Conservation (phyloP, 2,797 vertebrate species). For the Ciconia nigra region DNA sequence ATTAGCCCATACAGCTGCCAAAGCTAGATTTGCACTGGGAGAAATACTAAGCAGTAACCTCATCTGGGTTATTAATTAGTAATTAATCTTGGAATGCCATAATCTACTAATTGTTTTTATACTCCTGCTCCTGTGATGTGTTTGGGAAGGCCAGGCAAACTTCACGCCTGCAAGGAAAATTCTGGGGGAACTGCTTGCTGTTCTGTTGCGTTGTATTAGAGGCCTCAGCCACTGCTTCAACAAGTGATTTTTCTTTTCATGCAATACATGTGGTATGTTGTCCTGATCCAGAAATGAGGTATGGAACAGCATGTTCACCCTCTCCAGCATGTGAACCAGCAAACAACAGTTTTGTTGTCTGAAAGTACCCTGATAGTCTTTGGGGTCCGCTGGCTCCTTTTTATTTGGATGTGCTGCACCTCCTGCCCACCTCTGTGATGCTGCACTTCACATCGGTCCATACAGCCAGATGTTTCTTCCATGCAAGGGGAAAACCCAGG, state of each 20-base stretch:
- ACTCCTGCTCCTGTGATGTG: not conserved
- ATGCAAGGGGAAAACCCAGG: not conserved
- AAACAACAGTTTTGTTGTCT: not conserved
- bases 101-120: not conserved
- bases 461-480: not conserved
- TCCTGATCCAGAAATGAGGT: not conserved
- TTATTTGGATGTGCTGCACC: not conserved
- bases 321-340: not conserved
- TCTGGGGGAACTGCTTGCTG: not conserved
- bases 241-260: not conserved
- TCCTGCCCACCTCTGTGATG: not conserved
- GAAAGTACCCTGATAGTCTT: not conserved
- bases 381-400: not conserved
- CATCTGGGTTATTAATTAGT: slow-evolving; percentile 17
- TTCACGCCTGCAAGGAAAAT: not conserved
- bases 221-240: not conserved
- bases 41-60: not conserved
- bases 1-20: not conserved
- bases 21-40: not conserved
- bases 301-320: not conserved
- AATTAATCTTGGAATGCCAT: not conserved
- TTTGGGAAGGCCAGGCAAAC: not conserved
- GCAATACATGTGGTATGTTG: not conserved
- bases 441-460: not conserved
- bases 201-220: not conserved